phyloP scores from a whole-genome alignment of 1,140 invertebrate species.

The Drosophila bifasciata region DNA sequence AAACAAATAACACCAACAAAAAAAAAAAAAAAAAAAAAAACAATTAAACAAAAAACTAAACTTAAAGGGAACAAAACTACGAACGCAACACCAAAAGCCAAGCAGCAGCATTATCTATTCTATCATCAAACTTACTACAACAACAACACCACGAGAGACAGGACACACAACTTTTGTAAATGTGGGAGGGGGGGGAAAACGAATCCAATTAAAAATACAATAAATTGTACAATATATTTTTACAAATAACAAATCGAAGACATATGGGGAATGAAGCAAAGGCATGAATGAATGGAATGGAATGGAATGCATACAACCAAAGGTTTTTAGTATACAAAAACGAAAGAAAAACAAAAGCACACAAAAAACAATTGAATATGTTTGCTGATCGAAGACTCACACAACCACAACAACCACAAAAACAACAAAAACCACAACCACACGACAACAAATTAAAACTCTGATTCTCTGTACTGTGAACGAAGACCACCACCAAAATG shows the following conservation, averaged over 20 bases:
- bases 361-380: conserved; percentile 56
- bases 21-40: conserved; percentile 54
- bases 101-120: conserved; percentile 7
- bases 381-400: conserved; percentile 63
- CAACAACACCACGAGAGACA: conserved; percentile 30
- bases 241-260: conserved; percentile 68
- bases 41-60: conserved; percentile 65
- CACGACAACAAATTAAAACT: conserved; percentile 51
- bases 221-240: conserved; percentile 74
- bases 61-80: conserved; percentile 68
- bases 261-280: conserved; percentile 20
- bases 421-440: conserved; percentile 34
- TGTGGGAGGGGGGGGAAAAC: conserved; percentile 15
- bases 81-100: conserved; percentile 47
- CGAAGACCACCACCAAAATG: conserved; percentile 75
- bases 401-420: conserved; percentile 18
- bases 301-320: conserved; percentile 73
- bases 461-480: conserved; percentile 80
- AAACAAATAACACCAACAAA: conserved; percentile 20
- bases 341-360: conserved; percentile 46
- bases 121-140: conserved; percentile 30
- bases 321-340: conserved; percentile 76
- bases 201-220: conserved; percentile 55
- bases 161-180: conserved; percentile 57
- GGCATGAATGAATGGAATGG: conserved; percentile 34